phyloP scores from a whole-genome alignment of 2,888 invertebrate species.

The Leptodirus hochenwartii region DNA sequence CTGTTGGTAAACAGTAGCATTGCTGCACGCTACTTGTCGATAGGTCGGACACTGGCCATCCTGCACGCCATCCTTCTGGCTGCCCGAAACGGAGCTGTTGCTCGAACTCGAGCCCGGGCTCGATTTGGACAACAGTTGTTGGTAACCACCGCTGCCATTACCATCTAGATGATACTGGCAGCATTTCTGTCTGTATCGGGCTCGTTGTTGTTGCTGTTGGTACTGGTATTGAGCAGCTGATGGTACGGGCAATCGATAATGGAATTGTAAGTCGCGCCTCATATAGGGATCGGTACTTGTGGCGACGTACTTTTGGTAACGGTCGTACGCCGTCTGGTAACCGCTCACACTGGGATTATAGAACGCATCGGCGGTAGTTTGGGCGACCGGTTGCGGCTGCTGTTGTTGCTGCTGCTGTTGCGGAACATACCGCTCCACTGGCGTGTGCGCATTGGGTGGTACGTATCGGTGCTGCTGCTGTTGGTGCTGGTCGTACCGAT shows the following conservation, averaged over 20 bases:
- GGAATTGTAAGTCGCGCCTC: constrained; percentile 37
- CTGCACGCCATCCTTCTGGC: constrained; percentile 18
- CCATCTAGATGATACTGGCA: constrained; percentile 26
- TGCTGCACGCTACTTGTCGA: constrained; percentile 12
- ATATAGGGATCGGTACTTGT: constrained; percentile 37
- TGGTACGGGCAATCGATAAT: constrained; percentile 35
- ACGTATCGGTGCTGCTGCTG: constrained; percentile 21
- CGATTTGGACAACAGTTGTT: constrained; percentile 19
- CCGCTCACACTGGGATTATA: constrained; percentile 14
- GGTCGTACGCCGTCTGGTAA: constrained; percentile 15
- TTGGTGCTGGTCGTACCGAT: constrained; percentile 9
- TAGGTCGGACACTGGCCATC: constrained; percentile 26
- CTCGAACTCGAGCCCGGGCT: constrained; percentile 30
- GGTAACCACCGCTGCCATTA: constrained; percentile 23
- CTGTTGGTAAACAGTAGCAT: constrained; percentile 8
- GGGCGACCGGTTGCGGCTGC: constrained; percentile 25
- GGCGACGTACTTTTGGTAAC: constrained; percentile 20
- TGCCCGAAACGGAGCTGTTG: constrained; percentile 30
- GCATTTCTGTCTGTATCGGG: constrained; percentile 18
- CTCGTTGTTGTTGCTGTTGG: constrained; percentile 15
- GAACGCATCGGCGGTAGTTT: constrained; percentile 15
- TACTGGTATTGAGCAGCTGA: constrained; percentile 24
- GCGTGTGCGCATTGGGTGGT: constrained; percentile 50
- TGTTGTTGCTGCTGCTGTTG: constrained; percentile 38
- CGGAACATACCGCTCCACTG: constrained; percentile 53